phyloP scores from a whole-genome alignment of 2,888 invertebrate genomes.

The Globia sparganii region DNA sequence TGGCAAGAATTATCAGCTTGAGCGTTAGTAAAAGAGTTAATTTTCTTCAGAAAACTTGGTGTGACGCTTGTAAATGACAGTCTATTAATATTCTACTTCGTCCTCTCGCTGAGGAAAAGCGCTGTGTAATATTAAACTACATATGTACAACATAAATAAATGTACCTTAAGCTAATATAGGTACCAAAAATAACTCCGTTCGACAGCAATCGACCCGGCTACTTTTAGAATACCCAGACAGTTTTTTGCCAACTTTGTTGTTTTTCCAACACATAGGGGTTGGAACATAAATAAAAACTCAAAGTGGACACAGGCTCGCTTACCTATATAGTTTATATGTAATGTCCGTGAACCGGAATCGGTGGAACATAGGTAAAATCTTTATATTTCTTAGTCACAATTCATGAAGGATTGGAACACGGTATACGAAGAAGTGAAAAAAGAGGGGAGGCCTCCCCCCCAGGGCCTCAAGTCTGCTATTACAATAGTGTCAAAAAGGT shows the following conservation, averaged over 20 bases:
- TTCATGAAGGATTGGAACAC: neutral
- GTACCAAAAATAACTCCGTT: neutral
- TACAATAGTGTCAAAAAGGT: too few relatives aligned
- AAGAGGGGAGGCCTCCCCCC: too few relatives aligned
- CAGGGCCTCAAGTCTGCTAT: too few relatives aligned
- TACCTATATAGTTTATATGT: neutral
- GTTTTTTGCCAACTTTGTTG: neutral
- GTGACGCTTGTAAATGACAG: slow-evolving; percentile 25
- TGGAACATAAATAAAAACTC: neutral
- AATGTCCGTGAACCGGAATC: neutral
- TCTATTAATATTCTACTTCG: slow-evolving; percentile 13
- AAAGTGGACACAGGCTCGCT: neutral
- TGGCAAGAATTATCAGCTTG: neutral
- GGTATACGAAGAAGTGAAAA: neutral
- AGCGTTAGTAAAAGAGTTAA: slow-evolving; percentile 2
- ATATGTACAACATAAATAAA: neutral
- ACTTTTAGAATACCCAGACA: neutral
- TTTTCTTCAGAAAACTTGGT: slow-evolving; percentile 15
- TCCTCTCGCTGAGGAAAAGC: neutral
- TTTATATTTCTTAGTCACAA: neutral
- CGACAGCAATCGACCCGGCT: slow-evolving; percentile 5
- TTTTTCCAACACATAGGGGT: neutral
- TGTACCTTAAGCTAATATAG: neutral
- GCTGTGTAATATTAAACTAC: neutral
- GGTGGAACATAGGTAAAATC: too few relatives aligned